Evolutionary conservation across 1,140 invertebrate species (phyloP).

Genomic region (Camponotus floridanus): DNA sequence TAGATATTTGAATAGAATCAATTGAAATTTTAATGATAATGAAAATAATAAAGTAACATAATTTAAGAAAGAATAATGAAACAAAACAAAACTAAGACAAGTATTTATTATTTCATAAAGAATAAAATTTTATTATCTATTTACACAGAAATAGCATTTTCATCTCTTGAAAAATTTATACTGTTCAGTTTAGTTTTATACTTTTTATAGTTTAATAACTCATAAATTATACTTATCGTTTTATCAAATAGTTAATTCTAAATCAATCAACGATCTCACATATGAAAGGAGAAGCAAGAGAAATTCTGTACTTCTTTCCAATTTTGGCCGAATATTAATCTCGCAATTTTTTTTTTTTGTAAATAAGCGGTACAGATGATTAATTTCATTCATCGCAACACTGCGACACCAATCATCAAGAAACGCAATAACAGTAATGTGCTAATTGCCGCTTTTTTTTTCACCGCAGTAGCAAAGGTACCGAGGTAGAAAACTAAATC

Average conservation of each 20-base stretch:
- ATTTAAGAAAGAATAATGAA: background rate
- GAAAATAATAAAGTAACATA: background rate
- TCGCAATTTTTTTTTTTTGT: constrained; percentile 3
- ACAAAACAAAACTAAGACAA: background rate
- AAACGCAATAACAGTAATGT: constrained; percentile 40
- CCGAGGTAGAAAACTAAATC: constrained; percentile 70
- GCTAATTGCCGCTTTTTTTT: constrained; percentile 65
- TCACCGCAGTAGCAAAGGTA: constrained; percentile 26
- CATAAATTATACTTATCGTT: background rate
- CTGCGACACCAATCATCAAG: background rate
- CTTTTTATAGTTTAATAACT: background rate
- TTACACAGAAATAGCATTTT: background rate
- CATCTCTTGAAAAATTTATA: background rate
- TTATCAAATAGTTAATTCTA: background rate
- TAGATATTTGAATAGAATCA: background rate
- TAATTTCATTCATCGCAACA: constrained; percentile 20
- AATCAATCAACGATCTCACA: background rate
- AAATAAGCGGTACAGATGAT: background rate
- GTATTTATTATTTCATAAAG: background rate
- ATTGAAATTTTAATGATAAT: constrained; percentile 4
- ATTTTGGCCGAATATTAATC: background rate
- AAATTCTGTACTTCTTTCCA: background rate
- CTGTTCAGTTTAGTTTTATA: too few relatives aligned
- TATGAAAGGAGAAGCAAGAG: background rate
- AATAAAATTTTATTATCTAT: constrained; percentile 7